Evolutionary conservation across 2,888 invertebrate genomes (phyloP), one percentile per base, ranked within the genome.

Genomic region (Acanthosepion lycidas): DNA sequence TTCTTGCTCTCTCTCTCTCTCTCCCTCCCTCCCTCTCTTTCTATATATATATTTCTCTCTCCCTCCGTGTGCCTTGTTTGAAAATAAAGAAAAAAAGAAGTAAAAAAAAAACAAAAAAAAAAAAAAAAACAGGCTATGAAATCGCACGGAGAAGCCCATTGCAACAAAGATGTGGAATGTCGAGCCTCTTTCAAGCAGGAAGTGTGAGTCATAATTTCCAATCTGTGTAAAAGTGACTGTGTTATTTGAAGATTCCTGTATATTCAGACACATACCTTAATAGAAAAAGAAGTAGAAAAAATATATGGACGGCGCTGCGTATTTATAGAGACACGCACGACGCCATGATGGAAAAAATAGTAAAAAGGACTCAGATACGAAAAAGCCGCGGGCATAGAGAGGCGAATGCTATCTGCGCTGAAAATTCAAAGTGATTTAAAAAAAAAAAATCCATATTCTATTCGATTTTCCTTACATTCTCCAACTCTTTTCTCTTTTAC

Each of bases 181-280:
- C 59, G 23, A 59, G 59, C 59, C 59, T 59, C 59, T 59, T 59
- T 59, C 59, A 59, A 23, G 23, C 59, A 59, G 59, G 59, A 59
- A 59, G n/a, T 78, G 78, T 78, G 78, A 78, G 78, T 78, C 78
- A 78, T 78, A 78, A 78, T 78, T 78, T 18, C 33, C 78, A 78
- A 78, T 78, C n/a, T 78, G 15, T 78, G 78, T n/a, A 78, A 78
- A 78, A 78, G 78, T 78, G 78, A 78, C 78, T 78, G 78, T 33
- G 78, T 78, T 78, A 78, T 78, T 78, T 78, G 78, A 78, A 78
- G 78, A 78, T 78, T 78, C n/a, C 78, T 78, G n/a, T 78, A 78
- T 78, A 78, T 78, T 78, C 78, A n/a, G 78, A 78, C 78, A 78
- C 78, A 78, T 78, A 78, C n/a, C 78, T 78, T n/a, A 33, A 78